Base-by-base conservation (phyloP, 2,888 invertebrate genomes). In the Apotomis betuletana region DNA sequence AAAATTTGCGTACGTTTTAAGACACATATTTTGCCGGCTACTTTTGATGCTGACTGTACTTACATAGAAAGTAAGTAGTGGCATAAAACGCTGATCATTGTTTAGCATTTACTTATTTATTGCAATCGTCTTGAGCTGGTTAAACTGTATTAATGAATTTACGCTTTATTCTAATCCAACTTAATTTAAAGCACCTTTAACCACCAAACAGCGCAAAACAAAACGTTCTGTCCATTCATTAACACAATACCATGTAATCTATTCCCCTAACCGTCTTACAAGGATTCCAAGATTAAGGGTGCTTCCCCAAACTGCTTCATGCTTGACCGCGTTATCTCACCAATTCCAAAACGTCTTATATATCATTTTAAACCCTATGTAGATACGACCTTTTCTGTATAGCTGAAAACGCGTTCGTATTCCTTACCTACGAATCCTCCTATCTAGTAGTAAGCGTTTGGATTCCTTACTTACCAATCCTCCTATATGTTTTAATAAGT, bases 221-320 rank as follows among this genome's bases (percentile, higher is more conserved):
- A 65, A 49, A 49, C 49, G 49, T 8, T 38, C 4, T 15, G 41
- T 61, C 54, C 12, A 3, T n/a, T 52, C 41, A 12, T 63, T 38
- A 36, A 61, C 27, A 67, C 67, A 67, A 67, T 8, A 41, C 46
- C 36, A 10, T 51, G 67, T 71, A 57, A 71, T 67, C 67, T 49
- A 67, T 70, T 62, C 44, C 36, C 68, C 72, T 44, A 27, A 55
- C 59, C 49, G 54, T 69, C 65, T 69, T 59, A 67, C 75, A 74
- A 65, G 57, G 69, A 46, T 59, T 55, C 65, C 68, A 71, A 73
- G 74, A 74, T 75, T 74, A 74, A 70, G 73, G 70, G 64, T 58
- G 60, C 68, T 60, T 63, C 69, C 70, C 74, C 63, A 49, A 61
- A 69, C 52, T 61, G 38, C 61, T 49, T 52, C 52, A 74, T 62